A percentile compares a stretch with the other conserved stretches of the same genome.
phyloP scores from a whole-genome alignment of 37 sponge, comb jelly and placozoan species.

The Spongia lamella region DNA sequence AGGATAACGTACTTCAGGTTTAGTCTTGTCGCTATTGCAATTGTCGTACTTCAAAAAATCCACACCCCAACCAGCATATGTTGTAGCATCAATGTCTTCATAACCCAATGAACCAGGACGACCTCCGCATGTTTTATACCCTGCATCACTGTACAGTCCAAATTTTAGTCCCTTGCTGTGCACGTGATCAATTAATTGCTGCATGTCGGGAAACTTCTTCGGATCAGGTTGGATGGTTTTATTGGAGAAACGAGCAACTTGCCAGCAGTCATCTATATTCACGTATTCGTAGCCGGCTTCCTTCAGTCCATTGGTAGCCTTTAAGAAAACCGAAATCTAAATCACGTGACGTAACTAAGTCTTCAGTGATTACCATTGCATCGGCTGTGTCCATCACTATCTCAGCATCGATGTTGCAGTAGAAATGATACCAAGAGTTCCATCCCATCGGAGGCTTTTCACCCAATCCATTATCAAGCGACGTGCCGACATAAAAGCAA shows the following conservation, averaged over 20 bases:
- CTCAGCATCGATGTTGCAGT: constrained; percentile 54
- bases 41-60: too few relatives aligned
- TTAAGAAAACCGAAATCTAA: too few relatives aligned
- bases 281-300: constrained; percentile 75
- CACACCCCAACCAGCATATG: constrained; percentile 77
- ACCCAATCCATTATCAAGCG: constrained; percentile 75
- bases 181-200: constrained; percentile 50
- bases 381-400: constrained; percentile 51
- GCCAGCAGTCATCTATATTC: constrained; percentile 91
- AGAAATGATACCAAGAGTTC: constrained; percentile 84
- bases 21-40: constrained; percentile 34
- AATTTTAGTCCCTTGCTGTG: constrained; percentile 76
- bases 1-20: constrained; percentile 65
- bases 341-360: too few relatives aligned
- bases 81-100: constrained; percentile 66
- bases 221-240: constrained; percentile 56
- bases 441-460: constrained; percentile 80
- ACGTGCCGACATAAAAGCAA: background rate
- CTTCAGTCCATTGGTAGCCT: constrained; percentile 24
- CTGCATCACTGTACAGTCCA: constrained; percentile 89
- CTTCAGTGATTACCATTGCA: constrained; percentile 34
- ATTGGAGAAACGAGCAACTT: constrained; percentile 22
- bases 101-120: constrained; percentile 78
- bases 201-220: constrained; percentile 73
- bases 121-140: constrained; percentile 72